Evolutionary conservation across 2,888 invertebrate genomes (phyloP), one percentile per base, ranked within the genome.

Genomic region (Sinotaia quadrata): DNA sequence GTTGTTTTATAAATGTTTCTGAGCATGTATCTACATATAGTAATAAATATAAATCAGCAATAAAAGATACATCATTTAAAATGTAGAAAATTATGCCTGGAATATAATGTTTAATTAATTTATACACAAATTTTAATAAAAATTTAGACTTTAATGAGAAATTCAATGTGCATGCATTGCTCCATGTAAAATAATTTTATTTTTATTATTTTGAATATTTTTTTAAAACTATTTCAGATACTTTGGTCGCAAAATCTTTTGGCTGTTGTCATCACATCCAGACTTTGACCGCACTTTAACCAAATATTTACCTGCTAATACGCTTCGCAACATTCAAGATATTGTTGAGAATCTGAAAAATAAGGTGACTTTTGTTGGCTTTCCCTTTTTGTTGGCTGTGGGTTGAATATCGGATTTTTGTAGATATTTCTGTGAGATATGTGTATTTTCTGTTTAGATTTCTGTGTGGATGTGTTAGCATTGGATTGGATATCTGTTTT

Each of bases 281-380:
- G 92, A 92, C 65, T 96, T 96, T 87, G 92, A 93, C 63, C 92
- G 92, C 75, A 90, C 93, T 81, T 89, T 97, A 54, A 90, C 92
- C 74, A 96, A 95, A 77, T 92, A 95, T 10, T 93, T 96, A 83
- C 93, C 94, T 47, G 91, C 93, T 18, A 92, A 92, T 77, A 92
- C 93, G 8, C 91, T 95, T 81, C 91, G 95, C 74, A 94, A 94
- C 83, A 93, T 97, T 68, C 93, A 94, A 81, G 96, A 96, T 86
- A 92, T 93, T 67, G 89, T 97, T 58, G 89, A 90, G 63, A 84
- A 80, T 27, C 93, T 94, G 88, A 94, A 93, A 90, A 71, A 75
- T 15, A 88, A 88, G 84, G 87, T 86, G 69, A 49, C 63, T 1
- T 12, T 27, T 2, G 24, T 18, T 24, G 24, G 12, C 27, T 29